Percentiles rank a stretch among this genome's conserved stretches.
Evolutionary conservation across 2,113 vertebrate species (phyloP).

Genomic region (Reinhardtius hippoglossoides): DNA sequence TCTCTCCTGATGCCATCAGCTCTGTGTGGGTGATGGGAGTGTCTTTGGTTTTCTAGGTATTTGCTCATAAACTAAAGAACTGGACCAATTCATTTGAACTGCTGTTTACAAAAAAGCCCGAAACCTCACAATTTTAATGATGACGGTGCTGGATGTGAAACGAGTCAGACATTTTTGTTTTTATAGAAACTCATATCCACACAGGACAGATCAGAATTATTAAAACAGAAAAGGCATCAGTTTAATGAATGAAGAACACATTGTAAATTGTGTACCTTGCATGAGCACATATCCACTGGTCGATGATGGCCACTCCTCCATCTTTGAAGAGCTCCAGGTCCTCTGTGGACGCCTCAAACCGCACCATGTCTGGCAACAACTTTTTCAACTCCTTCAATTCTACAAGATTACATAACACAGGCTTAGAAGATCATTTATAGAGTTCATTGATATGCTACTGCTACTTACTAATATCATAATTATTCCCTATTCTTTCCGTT

Average conservation of each 20-base stretch:
- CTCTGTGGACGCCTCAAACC: conserved; percentile 87
- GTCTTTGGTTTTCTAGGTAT: neutral
- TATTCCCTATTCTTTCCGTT: neutral
- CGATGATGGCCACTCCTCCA: conserved; percentile 94
- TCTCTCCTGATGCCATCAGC: no score
- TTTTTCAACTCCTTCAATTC: conserved; percentile 86
- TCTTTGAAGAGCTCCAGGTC: conserved; percentile 92
- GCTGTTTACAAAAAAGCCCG: neutral
- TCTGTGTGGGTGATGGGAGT: neutral
- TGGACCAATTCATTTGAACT: neutral
- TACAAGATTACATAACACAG: conserved; percentile 54
- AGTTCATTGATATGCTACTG: neutral
- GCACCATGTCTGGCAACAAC: conserved; percentile 90
- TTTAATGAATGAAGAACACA: neutral
- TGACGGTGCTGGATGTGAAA: neutral
- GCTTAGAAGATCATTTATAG: neutral
- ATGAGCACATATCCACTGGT: conserved; percentile 97
- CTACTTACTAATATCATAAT: neutral
- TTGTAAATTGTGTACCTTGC: conserved; percentile 84
- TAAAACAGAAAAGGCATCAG: neutral
- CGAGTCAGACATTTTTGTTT: no score
- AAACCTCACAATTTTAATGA: neutral
- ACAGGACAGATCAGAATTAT: neutral
- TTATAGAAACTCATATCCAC: neutral
- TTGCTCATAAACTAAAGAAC: neutral